Conservation (phyloP, 2,888 invertebrate genomes). For the Drosophila flavopinicola region DNA sequence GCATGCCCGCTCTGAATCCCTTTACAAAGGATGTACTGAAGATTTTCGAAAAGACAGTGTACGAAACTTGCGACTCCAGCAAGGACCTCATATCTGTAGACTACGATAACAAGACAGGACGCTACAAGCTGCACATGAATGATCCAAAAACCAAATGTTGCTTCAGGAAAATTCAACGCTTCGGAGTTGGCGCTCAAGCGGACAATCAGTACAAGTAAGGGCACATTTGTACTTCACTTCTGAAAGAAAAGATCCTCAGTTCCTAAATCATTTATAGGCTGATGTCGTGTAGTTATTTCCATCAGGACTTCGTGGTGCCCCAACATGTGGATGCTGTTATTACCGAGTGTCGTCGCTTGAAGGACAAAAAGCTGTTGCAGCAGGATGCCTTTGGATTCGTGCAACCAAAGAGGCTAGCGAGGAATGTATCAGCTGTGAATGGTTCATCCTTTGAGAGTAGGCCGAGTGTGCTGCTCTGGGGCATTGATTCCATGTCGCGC, state of each 20-base stretch:
- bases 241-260: not conserved
- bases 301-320: slow-evolving; percentile 70
- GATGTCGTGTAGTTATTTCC: slow-evolving; percentile 62
- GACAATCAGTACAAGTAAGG: slow-evolving; percentile 76
- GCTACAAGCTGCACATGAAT: slow-evolving; percentile 70
- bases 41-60: slow-evolving; percentile 85
- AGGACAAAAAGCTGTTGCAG: slow-evolving; percentile 68
- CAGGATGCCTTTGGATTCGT: slow-evolving; percentile 86
- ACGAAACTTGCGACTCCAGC: slow-evolving; percentile 85
- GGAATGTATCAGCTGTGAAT: not conserved
- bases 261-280: slow-evolving; percentile 54
- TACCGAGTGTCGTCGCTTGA: slow-evolving; percentile 82
- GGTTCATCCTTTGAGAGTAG: slow-evolving; percentile 40
- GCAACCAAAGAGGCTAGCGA: slow-evolving; percentile 58
- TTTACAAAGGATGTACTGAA: slow-evolving; percentile 85
- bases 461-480: slow-evolving; percentile 90
- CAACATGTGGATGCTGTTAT: slow-evolving; percentile 66
- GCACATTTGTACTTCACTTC: no score
- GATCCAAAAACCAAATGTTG: slow-evolving; percentile 72
- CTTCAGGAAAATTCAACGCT: slow-evolving; percentile 78
- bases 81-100: slow-evolving; percentile 69
- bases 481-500: slow-evolving; percentile 93
- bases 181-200: slow-evolving; percentile 61
- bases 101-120: slow-evolving; percentile 56
- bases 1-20: slow-evolving; percentile 87